Base-by-base conservation (phyloP, 2,113 vertebrate species). In the Ptyas mucosa region DNA sequence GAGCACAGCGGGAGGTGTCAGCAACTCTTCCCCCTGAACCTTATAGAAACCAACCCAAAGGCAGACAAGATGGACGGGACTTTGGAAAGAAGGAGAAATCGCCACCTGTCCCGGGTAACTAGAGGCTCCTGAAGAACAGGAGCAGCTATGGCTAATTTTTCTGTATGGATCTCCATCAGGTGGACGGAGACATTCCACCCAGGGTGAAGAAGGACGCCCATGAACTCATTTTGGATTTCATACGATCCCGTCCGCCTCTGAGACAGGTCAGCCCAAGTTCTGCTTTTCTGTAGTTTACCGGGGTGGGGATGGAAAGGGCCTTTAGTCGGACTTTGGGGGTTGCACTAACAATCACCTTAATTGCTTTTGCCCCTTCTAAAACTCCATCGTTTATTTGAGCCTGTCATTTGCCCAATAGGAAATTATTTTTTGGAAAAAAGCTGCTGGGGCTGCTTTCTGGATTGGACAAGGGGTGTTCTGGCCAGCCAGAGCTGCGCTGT, bases 221-320 rank as follows among this genome's bases (percentile, higher is more conserved):
- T 0, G 99, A 99, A 53, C 95, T 99, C 87, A 99, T 99, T 29
- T 97, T 99, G 3, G 99, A 99, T 86, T 99, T 99, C 95, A 99
- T 99, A 95, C 98, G 99, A 91, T 99, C 99, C 1, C 98, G 99
- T 86, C 99, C 99, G 1, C 99, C 99, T 0, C 97, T 99, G 46
- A 99, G 99, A 97, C 99, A 99, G 94, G 99, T 98, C 93, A 95
- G 43, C 49, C 18, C 3, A 0, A n/a, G 8, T 5, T 2, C 39
- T 39, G 10, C 87, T 43, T 21, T 5, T 24, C 15, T 20, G 29
- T 21, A 8, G 29, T 34, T 11, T 10, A 3, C 18, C 54, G 75
- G 34, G 34, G 34, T 20, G 15, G 75, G 75, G 75, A 10, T 4
- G 18, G 29, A 26, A 26, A 7, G 11, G n/a, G 20, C 20, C 51